phyloP scores from a whole-genome alignment of 2,888 invertebrate genomes.

The Cosmia trapezina region DNA sequence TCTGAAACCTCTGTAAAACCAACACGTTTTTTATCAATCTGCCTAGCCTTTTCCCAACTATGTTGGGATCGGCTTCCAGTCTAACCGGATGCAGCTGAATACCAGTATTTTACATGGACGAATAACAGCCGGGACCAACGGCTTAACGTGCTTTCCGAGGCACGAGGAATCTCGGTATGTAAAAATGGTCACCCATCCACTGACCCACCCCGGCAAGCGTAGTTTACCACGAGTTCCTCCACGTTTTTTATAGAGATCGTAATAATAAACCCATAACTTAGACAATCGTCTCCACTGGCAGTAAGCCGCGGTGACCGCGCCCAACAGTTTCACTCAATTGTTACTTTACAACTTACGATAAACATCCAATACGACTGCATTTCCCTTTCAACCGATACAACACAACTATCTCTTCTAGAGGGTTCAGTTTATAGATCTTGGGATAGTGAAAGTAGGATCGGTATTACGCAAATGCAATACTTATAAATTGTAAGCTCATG shows the following conservation, averaged over 20 bases:
- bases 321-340: conserved; percentile 39
- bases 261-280: conserved; percentile 9
- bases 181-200: no score
- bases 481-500: background rate
- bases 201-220: no score
- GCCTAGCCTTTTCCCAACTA: no score
- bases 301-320: conserved; percentile 19
- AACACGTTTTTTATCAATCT: background rate
- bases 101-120: no score
- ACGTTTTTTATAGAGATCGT: background rate
- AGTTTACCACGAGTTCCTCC: no score
- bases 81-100: no score
- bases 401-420: conserved; percentile 2
- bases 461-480: background rate
- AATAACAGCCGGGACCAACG: no score
- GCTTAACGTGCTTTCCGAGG: no score
- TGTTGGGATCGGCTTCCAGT: no score
- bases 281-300: conserved; percentile 8
- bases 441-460: conserved; percentile 15
- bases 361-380: conserved; percentile 38
- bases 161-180: no score
- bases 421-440: conserved; percentile 19
- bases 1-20: background rate
- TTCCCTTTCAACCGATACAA: conserved; percentile 34
- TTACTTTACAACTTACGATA: conserved; percentile 42